Base-by-base conservation (phyloP, 2,888 invertebrate genomes). In the Drosophila eohydei region DNA sequence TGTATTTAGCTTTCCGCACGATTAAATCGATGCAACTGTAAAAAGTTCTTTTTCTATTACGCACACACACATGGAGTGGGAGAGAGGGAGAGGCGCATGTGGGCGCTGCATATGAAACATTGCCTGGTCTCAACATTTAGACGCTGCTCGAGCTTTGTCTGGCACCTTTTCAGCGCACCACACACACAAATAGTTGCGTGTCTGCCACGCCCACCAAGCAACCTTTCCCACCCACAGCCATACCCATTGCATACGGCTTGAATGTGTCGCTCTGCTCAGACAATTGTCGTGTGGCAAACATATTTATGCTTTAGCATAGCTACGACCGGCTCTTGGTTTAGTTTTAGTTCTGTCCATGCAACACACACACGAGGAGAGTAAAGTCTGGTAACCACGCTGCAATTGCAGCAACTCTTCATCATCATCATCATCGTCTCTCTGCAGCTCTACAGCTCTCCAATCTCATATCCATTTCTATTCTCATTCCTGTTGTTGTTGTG, bases 1-100 rank as follows among this genome's bases (percentile, higher is more conserved):
- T 76, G 79, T 85, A 81, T 83, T 85, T 80, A 88, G 91, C 91
- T 90, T 90, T 90, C 90, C 90, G 87, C 91, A 89, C 90, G 90
- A 90, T 90, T 90, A 85, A 90, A 90, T 90, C 89, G 89, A 88
- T 88, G 88, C 89, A 85, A 90, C 83, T 90, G 88, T 78, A 90
- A 85, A 50, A 90, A 89, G 81, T 88, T 89, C 75, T 89, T 87
- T 86, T 87, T 84, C 88, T 88, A 88, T 87, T 87, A 88, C 84
- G 84, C 88, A 88, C 74, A 78, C 80, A 74, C 69, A 62, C 67
- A 62, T 64, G 32, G 41, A 44, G 28, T 9, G 16, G 38, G 38
- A 21, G 4, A 7, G n/a, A 1, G 2, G 11, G 3, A 1, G 8
- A 8, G 3, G 11, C 9, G n/a, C 7, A 30, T 68, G 83, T 88